These are phyloP conservation scores for Plumapathes pennacea DNA, from an alignment of 92 coral and sea anemone species.

Conservation along the genomic window DNA sequence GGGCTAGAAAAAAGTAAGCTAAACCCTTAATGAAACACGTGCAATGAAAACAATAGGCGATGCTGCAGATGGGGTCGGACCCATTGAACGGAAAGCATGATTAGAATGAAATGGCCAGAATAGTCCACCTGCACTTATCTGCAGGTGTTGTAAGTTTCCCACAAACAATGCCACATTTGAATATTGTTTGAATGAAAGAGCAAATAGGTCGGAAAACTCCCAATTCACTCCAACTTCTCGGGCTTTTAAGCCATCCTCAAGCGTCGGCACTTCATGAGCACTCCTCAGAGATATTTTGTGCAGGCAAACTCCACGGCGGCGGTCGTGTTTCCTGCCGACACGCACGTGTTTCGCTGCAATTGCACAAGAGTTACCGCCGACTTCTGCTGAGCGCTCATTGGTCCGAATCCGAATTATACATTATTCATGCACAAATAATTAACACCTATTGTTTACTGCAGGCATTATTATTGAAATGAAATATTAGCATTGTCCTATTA, in stretches of 20 bases:
- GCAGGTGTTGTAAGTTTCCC: constrained; percentile 94
- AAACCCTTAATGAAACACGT: constrained; percentile 96
- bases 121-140: constrained; percentile 72
- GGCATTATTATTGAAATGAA: constrained; percentile 99
- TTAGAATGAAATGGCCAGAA: constrained; percentile 85
- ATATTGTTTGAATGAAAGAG: constrained; percentile 90
- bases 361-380: constrained; percentile 68
- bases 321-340: constrained; percentile 26
- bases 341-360: constrained; percentile 67
- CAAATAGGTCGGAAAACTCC: constrained; percentile 72
- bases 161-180: constrained; percentile 76
- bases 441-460: constrained; percentile 99
- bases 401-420: constrained; percentile 78
- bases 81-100: constrained; percentile 93
- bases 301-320: constrained; percentile 7
- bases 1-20: constrained; percentile 76
- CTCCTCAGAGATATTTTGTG: constrained; percentile 2
- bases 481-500: constrained; percentile 99
- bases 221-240: constrained; percentile 56
- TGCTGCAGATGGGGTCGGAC: constrained; percentile 95
- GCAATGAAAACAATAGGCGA: constrained; percentile 74
- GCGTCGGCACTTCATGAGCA: constrained; percentile 20
- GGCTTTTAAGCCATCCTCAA: constrained; percentile 35
- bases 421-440: constrained; percentile 98
- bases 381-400: constrained; percentile 68